These are phyloP conservation scores for Carterocephalus palaemon DNA, from an alignment of 2,888 invertebrate species.

Conservation along the genomic window DNA sequence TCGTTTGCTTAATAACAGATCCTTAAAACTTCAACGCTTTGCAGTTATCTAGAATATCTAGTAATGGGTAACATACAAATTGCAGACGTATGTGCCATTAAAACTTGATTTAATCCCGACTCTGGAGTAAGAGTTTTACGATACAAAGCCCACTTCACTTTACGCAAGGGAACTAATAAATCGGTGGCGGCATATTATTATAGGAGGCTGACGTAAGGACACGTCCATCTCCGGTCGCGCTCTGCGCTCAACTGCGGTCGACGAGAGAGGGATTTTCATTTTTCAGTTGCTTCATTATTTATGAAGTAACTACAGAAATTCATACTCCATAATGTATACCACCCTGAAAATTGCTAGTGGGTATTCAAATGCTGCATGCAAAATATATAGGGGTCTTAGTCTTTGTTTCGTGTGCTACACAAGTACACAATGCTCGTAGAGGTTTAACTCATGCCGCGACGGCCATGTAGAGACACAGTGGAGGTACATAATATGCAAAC, in stretches of 20 bases:
- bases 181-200: constrained; percentile 38
- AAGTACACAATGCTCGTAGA: constrained; percentile 4
- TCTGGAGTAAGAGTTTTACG: constrained; percentile 3
- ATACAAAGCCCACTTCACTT: constrained; percentile 35
- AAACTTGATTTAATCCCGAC: constrained; percentile 1
- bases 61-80: neutral
- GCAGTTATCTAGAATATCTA: too few species aligned
- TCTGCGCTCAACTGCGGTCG: constrained; percentile 61
- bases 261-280: constrained; percentile 52
- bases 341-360: constrained; percentile 3
- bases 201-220: constrained; percentile 32
- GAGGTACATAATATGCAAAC: constrained; percentile 4
- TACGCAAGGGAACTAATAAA: constrained; percentile 37
- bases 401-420: neutral
- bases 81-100: neutral
- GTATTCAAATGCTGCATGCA: constrained; percentile 7
- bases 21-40: constrained; percentile 3
- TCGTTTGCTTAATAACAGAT: neutral
- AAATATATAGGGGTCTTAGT: neutral
- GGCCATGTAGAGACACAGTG: neutral
- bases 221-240: constrained; percentile 55
- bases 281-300: constrained; percentile 38
- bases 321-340: neutral
- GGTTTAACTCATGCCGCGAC: constrained; percentile 11
- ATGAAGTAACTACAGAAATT: constrained; percentile 29